Percentiles rank a stretch among this genome's conserved stretches.
These are phyloP conservation scores for Coracias cyanogaster DNA, from an alignment of 2,797 vertebrate species.

Conservation along the genomic window DNA sequence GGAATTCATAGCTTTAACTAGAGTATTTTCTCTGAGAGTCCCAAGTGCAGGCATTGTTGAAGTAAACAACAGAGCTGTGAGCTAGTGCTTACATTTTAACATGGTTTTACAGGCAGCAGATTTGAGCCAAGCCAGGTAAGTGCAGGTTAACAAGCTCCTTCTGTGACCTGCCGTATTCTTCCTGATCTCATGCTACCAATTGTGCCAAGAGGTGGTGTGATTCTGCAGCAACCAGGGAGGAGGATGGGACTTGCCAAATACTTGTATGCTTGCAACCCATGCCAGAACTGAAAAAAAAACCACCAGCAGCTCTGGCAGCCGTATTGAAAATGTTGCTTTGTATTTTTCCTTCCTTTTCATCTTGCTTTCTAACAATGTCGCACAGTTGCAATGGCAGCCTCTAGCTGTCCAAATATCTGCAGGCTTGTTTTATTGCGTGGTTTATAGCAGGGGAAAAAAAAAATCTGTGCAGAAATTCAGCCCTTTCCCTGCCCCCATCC, in stretches of 20 bases:
- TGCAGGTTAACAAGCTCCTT: neutral
- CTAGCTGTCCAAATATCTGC: constrained; percentile 6
- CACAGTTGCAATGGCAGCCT: neutral
- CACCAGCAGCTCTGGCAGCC: neutral
- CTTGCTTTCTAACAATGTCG: neutral
- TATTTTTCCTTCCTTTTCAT: constrained; percentile 19
- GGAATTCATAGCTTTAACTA: neutral
- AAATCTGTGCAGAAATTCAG: neutral
- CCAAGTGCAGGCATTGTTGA: neutral
- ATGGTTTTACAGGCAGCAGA: neutral
- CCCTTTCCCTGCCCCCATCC: neutral
- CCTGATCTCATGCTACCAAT: neutral
- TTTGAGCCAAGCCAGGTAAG: neutral
- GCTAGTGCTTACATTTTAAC: neutral
- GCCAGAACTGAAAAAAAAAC: constrained; percentile 7
- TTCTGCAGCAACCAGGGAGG: constrained; percentile 50
- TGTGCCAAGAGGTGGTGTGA: constrained; percentile 46
- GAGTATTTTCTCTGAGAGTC: neutral
- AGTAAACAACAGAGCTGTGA: neutral
- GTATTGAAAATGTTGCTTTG: constrained; percentile 40
- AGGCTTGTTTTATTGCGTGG: neutral
- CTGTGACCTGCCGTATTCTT: neutral
- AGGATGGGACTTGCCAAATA: constrained; percentile 58
- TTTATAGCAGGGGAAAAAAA: neutral
- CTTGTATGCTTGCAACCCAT: neutral